Conservation (phyloP, 2,797 vertebrate species). For the Toxotes lorentzi region DNA sequence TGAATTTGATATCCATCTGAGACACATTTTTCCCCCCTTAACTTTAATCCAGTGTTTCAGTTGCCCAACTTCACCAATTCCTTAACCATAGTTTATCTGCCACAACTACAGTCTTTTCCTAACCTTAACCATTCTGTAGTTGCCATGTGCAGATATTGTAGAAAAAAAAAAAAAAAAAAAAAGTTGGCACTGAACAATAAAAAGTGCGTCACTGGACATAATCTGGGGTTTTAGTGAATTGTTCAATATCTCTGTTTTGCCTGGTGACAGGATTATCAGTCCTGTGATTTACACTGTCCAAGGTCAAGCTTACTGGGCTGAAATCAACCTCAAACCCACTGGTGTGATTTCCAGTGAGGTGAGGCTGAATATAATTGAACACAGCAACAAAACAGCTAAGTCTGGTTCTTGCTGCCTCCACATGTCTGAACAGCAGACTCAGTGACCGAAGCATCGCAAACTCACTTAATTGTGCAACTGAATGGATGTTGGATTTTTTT, state of each 20-base stretch:
- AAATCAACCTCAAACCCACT: background rate
- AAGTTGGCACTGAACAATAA: too few species aligned
- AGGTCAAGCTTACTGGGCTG: background rate
- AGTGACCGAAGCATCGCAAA: background rate
- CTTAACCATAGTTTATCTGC: too few species aligned
- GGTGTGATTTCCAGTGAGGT: background rate
- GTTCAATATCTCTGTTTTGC: background rate
- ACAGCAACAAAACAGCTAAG: background rate
- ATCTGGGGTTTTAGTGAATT: background rate
- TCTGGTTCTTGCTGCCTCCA: background rate
- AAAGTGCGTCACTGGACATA: background rate
- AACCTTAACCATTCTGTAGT: too few species aligned
- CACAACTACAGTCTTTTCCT: too few species aligned
- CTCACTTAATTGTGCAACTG: background rate
- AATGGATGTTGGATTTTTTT: background rate
- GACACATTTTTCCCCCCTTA: too few species aligned
- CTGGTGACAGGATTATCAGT: background rate
- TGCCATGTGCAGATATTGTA: too few species aligned
- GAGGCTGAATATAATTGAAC: background rate
- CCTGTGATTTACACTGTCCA: background rate
- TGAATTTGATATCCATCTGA: too few species aligned
- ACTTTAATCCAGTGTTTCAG: too few species aligned
- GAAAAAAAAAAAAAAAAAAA: too few species aligned
- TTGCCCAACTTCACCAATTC: too few species aligned
- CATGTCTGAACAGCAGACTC: background rate